Percentiles rank a stretch among this genome's conserved stretches.
These are phyloP conservation scores for Labeo calbasu DNA, from an alignment of 2,797 vertebrate genomes.

Conservation along the genomic window DNA sequence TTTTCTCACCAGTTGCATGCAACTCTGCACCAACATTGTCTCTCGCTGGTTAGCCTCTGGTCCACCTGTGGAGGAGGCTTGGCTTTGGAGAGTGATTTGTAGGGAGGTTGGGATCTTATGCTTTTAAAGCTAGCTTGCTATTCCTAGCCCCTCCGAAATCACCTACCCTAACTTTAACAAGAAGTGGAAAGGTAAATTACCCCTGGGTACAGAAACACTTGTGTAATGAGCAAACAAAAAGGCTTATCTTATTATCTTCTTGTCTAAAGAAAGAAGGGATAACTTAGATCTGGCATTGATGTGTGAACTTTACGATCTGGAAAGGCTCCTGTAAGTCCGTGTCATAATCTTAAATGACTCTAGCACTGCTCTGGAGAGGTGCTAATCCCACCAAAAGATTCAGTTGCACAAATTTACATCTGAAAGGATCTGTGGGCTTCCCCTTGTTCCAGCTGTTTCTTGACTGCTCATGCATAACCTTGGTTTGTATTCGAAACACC, in stretches of 20 bases:
- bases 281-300: constrained; percentile 13
- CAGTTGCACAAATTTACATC: constrained; percentile 64
- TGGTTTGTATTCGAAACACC: background rate
- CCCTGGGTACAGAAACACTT: background rate
- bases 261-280: constrained; percentile 7
- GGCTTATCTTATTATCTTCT: background rate
- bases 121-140: background rate
- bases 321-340: constrained; percentile 62
- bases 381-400: constrained; percentile 69
- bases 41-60: background rate
- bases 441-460: background rate
- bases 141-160: background rate
- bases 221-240: background rate
- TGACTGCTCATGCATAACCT: background rate
- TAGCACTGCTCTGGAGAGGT: constrained; percentile 55
- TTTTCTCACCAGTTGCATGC: background rate
- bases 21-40: too few species aligned
- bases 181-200: background rate
- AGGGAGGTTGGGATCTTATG: background rate
- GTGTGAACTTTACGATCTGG: constrained; percentile 72
- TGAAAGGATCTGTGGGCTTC: constrained; percentile 36
- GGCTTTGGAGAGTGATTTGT: background rate
- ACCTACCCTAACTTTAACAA: background rate
- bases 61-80: background rate
- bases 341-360: constrained; percentile 60